Percentiles rank a stretch among this genome's conserved stretches.
phyloP scores from a whole-genome alignment of 2,113 vertebrate genomes.

The Salvelinus sp. region DNA sequence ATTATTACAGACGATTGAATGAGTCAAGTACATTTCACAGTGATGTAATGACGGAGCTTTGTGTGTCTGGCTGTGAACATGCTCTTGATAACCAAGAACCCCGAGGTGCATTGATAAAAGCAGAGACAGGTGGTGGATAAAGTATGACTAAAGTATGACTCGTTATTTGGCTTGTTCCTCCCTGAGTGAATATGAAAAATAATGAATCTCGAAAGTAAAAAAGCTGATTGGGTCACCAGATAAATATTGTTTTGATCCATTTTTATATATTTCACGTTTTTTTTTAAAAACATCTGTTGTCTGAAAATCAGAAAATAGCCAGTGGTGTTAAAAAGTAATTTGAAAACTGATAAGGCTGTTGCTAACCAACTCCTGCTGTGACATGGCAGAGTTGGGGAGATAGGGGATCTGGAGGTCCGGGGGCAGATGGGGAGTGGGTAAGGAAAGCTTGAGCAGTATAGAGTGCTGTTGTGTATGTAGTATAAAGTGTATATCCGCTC shows the following conservation, averaged over 20 bases:
- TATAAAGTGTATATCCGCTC: too few species aligned
- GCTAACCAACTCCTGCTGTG: not conserved
- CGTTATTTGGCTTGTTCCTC: not conserved
- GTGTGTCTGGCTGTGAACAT: slow-evolving; percentile 35
- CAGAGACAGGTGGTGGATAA: slow-evolving; percentile 45
- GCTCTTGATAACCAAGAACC: slow-evolving; percentile 11
- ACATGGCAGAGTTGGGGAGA: not conserved
- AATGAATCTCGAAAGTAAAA: slow-evolving; percentile 12
- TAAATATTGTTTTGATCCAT: slow-evolving; percentile 42
- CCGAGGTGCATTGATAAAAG: slow-evolving; percentile 31
- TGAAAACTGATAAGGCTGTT: slow-evolving; percentile 54
- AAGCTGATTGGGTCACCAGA: slow-evolving; percentile 9
- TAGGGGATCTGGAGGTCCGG: slow-evolving; percentile 29
- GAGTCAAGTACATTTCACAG: not conserved
- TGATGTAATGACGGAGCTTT: slow-evolving; percentile 13
- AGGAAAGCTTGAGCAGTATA: slow-evolving; percentile 3
- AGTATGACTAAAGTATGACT: not conserved
- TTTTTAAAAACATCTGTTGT: slow-evolving; percentile 41
- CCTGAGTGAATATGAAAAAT: slow-evolving; percentile 1
- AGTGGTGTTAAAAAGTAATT: slow-evolving; percentile 53
- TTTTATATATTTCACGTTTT: not conserved
- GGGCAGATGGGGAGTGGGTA: slow-evolving; percentile 45
- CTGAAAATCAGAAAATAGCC: slow-evolving; percentile 32
- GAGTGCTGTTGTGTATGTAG: too few species aligned
- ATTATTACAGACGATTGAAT: not conserved